Conservation (phyloP, 2,113 vertebrate species). For the Labeo catla region DNA sequence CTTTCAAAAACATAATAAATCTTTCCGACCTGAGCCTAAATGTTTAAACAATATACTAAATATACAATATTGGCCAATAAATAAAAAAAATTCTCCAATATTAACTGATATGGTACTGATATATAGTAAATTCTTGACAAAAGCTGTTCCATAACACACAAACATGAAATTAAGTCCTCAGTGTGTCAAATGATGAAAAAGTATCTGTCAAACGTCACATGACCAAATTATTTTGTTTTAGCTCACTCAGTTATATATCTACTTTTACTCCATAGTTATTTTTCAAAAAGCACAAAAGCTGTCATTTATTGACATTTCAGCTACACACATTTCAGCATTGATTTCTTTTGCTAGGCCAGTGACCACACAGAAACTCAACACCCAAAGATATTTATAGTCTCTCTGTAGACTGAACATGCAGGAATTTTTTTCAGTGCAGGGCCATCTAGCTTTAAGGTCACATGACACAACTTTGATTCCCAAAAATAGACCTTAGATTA, state of each 20-base stretch:
- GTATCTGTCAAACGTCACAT: not conserved
- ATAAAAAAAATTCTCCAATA: no score
- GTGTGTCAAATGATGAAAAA: not conserved
- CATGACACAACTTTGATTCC: not conserved
- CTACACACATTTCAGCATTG: not conserved
- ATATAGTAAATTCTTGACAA: not conserved
- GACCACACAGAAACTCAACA: constrained; percentile 24
- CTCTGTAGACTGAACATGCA: not conserved
- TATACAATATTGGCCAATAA: no score
- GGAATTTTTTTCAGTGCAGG: not conserved
- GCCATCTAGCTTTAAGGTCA: not conserved
- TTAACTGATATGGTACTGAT: not conserved
- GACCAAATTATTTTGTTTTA: not conserved
- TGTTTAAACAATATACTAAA: no score
- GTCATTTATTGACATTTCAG: not conserved
- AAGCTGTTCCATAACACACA: not conserved
- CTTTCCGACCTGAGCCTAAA: no score
- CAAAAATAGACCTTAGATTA: not conserved
- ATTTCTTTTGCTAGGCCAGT: constrained; percentile 15
- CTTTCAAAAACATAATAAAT: no score
- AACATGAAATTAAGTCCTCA: not conserved
- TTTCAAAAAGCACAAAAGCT: not conserved
- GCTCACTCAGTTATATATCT: not conserved
- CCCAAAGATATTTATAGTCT: constrained; percentile 20
- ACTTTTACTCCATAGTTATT: not conserved